Evolutionary conservation across 2,888 invertebrate genomes (phyloP), one percentile per base, ranked within the genome.

Genomic region (Dryobota labecula): DNA sequence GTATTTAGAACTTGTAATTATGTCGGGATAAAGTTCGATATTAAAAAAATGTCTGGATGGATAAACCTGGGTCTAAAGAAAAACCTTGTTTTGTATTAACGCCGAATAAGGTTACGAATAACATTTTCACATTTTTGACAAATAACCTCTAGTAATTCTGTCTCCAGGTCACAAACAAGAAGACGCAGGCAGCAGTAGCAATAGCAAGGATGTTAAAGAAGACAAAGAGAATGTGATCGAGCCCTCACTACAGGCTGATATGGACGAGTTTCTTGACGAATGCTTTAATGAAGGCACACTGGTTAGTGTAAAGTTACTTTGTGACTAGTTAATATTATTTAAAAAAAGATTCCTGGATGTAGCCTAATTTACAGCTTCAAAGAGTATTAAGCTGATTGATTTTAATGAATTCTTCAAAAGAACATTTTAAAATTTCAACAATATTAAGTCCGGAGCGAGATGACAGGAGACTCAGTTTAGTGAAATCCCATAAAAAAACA

Each of bases 191-290:
- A 85, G 84, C 64, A 77, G 76, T 60, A 87, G 86, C 20, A 74
- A 27, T 38, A 90, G 61, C 13, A 75, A 86, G 43, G 91, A 90
- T 0, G 65, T 67, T 1, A 90, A 87, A 51, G 92, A 91, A 27
- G 90, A 90, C n/a, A 90, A 90, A 8, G 92, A 92, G 65, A 85
- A 74, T 5, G 36, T 68, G 0, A 61, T 96, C 24, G 96, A 96
- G 1, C 92, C 95, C 0, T 89, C 91, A 2, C 79, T 95, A 47
- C 96, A 96, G 83, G 92, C 96, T 0, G 97, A 97, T 86, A 97
- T 98, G 97, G 97, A 98, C 85, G 96, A 97, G 72, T 96, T 97
- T 78, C 93, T 98, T 1, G 96, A 96, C 30, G 97, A 97, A n/a
- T 96, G 97, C 91, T 91, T 97, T 92, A 96, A 93, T 89, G 92